These are phyloP conservation scores for Anastatus disparis DNA, from an alignment of 1,140 invertebrate genomes.

Conservation along the genomic window DNA sequence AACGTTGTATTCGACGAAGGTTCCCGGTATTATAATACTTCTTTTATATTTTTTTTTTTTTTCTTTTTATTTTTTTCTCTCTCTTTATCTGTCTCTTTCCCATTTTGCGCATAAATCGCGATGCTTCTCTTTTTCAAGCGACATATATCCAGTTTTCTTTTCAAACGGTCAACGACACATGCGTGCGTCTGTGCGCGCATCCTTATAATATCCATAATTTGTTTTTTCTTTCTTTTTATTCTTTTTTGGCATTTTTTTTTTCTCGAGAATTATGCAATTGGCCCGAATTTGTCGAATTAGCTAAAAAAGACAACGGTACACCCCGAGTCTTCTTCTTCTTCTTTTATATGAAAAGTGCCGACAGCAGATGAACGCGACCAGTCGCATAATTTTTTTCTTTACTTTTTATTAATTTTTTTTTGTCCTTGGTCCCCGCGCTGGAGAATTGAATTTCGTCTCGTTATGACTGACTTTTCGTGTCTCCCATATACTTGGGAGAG, in stretches of 20 bases:
- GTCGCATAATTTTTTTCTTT: too few species aligned
- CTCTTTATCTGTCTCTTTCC: neutral
- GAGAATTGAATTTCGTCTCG: constrained; percentile 26
- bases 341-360: neutral
- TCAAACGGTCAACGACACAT: constrained; percentile 62
- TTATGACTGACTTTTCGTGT: neutral
- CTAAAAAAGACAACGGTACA: constrained; percentile 30
- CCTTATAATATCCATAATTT: too few species aligned
- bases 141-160: constrained; percentile 8
- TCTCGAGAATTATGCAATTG: constrained; percentile 64
- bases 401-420: neutral
- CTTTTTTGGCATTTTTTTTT: too few species aligned
- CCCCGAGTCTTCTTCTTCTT: neutral
- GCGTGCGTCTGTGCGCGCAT: too few species aligned
- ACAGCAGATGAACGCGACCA: too few species aligned
- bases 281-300: constrained; percentile 63
- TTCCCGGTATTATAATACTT: constrained; percentile 55
- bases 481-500: neutral
- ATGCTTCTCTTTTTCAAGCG: neutral
- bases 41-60: too few species aligned
- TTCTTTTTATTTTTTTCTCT: too few species aligned
- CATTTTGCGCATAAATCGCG: constrained; percentile 33
- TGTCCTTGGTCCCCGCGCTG: neutral
- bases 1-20: constrained; percentile 56
- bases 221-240: too few species aligned